Conservation (phyloP, 1,140 invertebrate species). For the Neuroterus valhalla region DNA sequence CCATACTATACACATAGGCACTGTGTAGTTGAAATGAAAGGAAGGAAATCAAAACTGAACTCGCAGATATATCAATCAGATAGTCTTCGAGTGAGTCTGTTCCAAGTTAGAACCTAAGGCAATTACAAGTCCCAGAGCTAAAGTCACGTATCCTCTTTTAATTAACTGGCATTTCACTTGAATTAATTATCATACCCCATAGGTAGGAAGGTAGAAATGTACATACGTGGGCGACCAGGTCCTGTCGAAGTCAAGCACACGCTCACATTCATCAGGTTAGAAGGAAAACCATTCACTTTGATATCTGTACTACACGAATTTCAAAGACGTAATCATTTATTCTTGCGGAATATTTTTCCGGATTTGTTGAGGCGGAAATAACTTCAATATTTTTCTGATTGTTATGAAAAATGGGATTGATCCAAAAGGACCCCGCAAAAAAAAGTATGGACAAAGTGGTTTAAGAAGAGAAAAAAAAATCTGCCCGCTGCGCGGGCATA, state of each 20-base stretch:
- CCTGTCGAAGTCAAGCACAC: conserved; percentile 26
- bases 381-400: too few species aligned
- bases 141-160: conserved; percentile 23
- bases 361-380: not conserved
- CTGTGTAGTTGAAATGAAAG: not conserved
- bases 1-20: too few species aligned
- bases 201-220: not conserved
- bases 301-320: conserved; percentile 38
- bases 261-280: conserved; percentile 12
- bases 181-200: conserved; percentile 23
- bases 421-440: too few species aligned
- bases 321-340: conserved; percentile 9
- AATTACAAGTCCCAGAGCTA: conserved; percentile 8
- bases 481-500: too few species aligned
- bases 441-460: too few species aligned
- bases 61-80: conserved; percentile 25
- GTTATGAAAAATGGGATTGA: too few species aligned
- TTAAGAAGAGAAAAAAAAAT: too few species aligned
- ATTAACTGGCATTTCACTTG: conserved; percentile 24
- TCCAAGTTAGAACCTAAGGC: conserved; percentile 10
- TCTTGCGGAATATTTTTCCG: conserved; percentile 5
- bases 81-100: not conserved
- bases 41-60: conserved; percentile 21
- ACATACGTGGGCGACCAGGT: not conserved
- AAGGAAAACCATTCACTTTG: conserved; percentile 31